Evolutionary conservation across 2,113 vertebrate genomes (phyloP).

Genomic region (Hoplias malabaricus): DNA sequence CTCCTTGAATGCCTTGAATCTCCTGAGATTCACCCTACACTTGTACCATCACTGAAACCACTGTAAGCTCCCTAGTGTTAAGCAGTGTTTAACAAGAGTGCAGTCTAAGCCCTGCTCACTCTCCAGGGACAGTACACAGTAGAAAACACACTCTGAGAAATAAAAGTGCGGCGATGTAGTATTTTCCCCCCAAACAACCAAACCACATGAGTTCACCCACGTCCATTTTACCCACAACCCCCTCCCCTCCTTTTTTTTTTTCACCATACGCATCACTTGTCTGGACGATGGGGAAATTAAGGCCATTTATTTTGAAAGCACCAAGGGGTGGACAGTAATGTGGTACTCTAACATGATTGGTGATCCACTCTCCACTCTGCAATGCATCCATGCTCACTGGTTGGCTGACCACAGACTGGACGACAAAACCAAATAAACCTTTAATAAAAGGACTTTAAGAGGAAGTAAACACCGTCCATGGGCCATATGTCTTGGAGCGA

Average conservation of each 20-base stretch:
- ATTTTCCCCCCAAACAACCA: not conserved
- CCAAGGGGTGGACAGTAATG: not conserved
- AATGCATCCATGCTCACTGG: not conserved
- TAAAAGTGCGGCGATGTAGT: not conserved
- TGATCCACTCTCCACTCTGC: not conserved
- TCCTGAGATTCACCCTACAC: not conserved
- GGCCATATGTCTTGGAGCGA: not conserved
- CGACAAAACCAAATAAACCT: not conserved
- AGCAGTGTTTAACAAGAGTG: not conserved
- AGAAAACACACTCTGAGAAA: not conserved
- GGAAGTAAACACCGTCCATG: not conserved
- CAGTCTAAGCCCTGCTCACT: conserved; percentile 2
- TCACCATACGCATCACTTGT: not conserved
- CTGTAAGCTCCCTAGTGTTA: not conserved
- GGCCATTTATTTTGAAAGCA: not conserved
- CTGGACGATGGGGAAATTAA: not conserved
- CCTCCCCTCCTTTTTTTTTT: not conserved
- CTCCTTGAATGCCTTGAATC: not conserved
- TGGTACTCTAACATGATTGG: not conserved
- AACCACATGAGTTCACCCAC: not conserved
- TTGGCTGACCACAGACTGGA: not conserved
- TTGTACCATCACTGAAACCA: not conserved
- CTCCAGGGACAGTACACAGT: not conserved
- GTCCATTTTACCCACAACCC: not conserved
- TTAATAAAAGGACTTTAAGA: not conserved